phyloP scores from a whole-genome alignment of 2,888 invertebrate species.

The Coronaproctus castanopsis region DNA sequence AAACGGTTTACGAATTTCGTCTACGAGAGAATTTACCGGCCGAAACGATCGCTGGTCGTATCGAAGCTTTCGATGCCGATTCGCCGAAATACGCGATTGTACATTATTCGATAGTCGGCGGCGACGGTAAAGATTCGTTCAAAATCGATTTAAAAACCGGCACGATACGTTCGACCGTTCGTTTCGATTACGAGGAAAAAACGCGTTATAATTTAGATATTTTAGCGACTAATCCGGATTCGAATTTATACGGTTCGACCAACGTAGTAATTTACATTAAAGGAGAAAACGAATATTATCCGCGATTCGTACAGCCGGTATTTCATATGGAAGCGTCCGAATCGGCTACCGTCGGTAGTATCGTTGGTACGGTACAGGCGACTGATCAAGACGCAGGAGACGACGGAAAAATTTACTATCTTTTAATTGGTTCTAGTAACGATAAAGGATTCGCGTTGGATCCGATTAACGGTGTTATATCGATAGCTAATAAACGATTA shows the following conservation, averaged over 20 bases:
- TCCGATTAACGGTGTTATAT: slow-evolving; percentile 60
- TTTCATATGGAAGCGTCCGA: slow-evolving; percentile 86
- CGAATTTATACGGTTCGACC: slow-evolving; percentile 53
- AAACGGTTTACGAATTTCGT: slow-evolving; percentile 50
- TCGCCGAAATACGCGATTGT: slow-evolving; percentile 71
- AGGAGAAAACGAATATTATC: slow-evolving; percentile 74
- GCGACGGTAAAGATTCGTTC: slow-evolving; percentile 52
- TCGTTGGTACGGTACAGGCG: slow-evolving; percentile 68
- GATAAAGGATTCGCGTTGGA: slow-evolving; percentile 75
- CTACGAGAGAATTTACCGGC: slow-evolving; percentile 63
- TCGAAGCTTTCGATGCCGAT: slow-evolving; percentile 63
- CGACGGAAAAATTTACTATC: slow-evolving; percentile 71
- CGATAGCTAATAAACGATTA: slow-evolving; percentile 49
- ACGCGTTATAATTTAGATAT: slow-evolving; percentile 51
- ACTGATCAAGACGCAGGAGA: slow-evolving; percentile 73
- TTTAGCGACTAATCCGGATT: slow-evolving; percentile 69
- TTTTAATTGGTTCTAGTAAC: slow-evolving; percentile 83
- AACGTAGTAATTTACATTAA: slow-evolving; percentile 53
- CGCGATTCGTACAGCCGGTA: slow-evolving; percentile 67
- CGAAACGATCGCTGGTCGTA: slow-evolving; percentile 50
- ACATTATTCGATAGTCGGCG: slow-evolving; percentile 59
- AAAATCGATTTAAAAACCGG: slow-evolving; percentile 57
- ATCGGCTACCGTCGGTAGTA: slow-evolving; percentile 64
- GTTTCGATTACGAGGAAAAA: slow-evolving; percentile 74
- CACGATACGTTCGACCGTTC: slow-evolving; percentile 46